Evolutionary conservation across 2,888 invertebrate species (phyloP).

Genomic region (Volucella inanis): DNA sequence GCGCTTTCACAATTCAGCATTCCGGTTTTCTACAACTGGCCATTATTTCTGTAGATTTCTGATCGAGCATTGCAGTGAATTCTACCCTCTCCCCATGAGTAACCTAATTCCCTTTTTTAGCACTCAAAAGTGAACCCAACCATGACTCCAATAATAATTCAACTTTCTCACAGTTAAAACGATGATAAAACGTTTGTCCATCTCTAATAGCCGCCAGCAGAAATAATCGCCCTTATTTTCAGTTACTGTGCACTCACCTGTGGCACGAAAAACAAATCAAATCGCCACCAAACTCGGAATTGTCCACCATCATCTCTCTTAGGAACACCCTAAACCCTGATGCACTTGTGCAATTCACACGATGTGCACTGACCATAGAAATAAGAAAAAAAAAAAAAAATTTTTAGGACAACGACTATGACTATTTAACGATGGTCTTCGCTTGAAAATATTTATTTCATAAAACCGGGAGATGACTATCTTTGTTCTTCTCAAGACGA

Average conservation of each 20-base stretch:
- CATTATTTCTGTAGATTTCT: too few relatives aligned
- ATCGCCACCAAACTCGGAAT: conserved; percentile 50
- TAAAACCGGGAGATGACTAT: conserved; percentile 51
- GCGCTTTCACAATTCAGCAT: too few relatives aligned
- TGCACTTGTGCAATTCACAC: conserved; percentile 58
- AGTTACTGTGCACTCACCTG: conserved; percentile 72
- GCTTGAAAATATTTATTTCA: conserved; percentile 13
- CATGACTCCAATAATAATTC: conserved; percentile 60
- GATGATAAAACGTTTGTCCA: conserved; percentile 52
- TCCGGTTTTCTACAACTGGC: too few relatives aligned
- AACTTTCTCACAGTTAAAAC: conserved; percentile 65
- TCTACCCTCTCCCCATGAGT: not conserved
- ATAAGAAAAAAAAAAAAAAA: conserved; percentile 11
- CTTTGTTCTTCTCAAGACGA: conserved; percentile 38
- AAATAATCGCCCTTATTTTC: conserved; percentile 39
- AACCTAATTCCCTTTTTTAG: conserved; percentile 66
- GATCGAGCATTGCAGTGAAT: not conserved
- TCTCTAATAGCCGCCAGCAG: conserved; percentile 32
- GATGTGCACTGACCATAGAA: conserved; percentile 66
- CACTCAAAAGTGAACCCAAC: conserved; percentile 53
- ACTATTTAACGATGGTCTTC: conserved; percentile 27
- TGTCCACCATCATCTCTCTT: conserved; percentile 40
- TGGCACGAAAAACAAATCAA: conserved; percentile 70
- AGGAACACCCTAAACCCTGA: not conserved
- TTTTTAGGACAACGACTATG: conserved; percentile 38